A percentile compares a stretch with the other conserved stretches of the same genome.
Evolutionary conservation across 1,140 invertebrate genomes (phyloP).

Genomic region (Zaprionus lachaisei): DNA sequence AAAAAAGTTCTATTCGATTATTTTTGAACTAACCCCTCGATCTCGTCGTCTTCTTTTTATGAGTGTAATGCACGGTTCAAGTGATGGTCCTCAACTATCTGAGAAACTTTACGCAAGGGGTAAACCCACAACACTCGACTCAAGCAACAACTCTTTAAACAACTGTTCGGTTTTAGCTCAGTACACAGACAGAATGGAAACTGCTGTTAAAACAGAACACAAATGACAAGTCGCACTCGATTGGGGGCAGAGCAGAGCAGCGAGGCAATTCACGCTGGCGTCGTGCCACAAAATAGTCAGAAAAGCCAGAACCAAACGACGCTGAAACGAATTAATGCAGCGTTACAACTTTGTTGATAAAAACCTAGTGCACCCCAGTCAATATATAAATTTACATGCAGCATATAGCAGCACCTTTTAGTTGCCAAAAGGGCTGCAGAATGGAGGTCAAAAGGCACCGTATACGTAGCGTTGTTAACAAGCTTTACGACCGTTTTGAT

Average conservation of each 20-base stretch:
- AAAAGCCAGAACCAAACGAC: conserved; percentile 55
- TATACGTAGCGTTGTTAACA: conserved; percentile 66
- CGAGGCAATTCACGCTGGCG: conserved; percentile 23
- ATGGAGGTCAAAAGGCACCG: conserved; percentile 51
- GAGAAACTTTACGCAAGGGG: conserved; percentile 16
- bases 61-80: conserved; percentile 15
- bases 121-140: neutral
- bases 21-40: neutral
- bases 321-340: conserved; percentile 73
- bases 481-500: conserved; percentile 68
- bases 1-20: neutral
- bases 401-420: conserved; percentile 13
- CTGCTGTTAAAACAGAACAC: conserved; percentile 69
- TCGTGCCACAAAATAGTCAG: conserved; percentile 36
- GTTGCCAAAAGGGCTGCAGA: conserved; percentile 14
- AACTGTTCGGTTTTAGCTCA: conserved; percentile 39
- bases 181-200: conserved; percentile 55
- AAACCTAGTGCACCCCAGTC: conserved; percentile 21
- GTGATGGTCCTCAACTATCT: conserved; percentile 19
- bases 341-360: conserved; percentile 70
- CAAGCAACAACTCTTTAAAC: conserved; percentile 24
- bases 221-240: conserved; percentile 41
- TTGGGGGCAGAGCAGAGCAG: conserved; percentile 52
- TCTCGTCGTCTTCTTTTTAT: neutral
- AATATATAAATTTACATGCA: conserved; percentile 18